Percentiles rank a stretch among this genome's conserved stretches.
phyloP scores from a whole-genome alignment of 1,140 invertebrate genomes.

The Pristionchus pacificus region DNA sequence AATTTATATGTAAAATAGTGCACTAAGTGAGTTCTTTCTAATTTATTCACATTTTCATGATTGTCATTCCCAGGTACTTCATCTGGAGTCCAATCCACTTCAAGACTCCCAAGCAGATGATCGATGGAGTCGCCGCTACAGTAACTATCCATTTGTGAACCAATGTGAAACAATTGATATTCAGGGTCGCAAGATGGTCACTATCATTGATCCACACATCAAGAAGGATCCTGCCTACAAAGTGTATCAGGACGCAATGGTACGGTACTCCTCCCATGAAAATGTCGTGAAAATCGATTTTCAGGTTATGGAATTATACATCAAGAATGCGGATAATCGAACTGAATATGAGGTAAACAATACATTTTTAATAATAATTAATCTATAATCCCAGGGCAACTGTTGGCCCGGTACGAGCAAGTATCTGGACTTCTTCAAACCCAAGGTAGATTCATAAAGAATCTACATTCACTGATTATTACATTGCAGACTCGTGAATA shows the following conservation, averaged over 20 bases:
- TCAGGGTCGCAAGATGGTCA: slow-evolving; percentile 80
- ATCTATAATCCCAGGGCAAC: slow-evolving; percentile 89
- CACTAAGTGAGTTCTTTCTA: no score
- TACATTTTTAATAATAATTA: no score
- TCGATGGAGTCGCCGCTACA: slow-evolving; percentile 80
- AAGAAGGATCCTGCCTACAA: slow-evolving; percentile 65
- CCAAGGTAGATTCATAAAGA: slow-evolving; percentile 63
- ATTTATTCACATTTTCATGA: no score
- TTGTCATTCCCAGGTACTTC: slow-evolving; percentile 59
- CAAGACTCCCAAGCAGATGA: slow-evolving; percentile 79
- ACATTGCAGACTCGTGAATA: slow-evolving; percentile 66
- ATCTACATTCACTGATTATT: background rate
- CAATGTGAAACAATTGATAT: slow-evolving; percentile 5
- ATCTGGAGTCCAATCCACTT: slow-evolving; percentile 71
- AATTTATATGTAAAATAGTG: no score
- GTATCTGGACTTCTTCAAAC: slow-evolving; percentile 90
- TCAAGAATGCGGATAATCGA: no score
- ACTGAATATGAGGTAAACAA: no score
- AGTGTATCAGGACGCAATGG: slow-evolving; percentile 73
- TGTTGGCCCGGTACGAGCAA: slow-evolving; percentile 86
- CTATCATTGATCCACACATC: slow-evolving; percentile 96
- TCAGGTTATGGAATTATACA: slow-evolving; percentile 58
- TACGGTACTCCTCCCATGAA: slow-evolving; percentile 2
- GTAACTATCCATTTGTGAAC: slow-evolving; percentile 4
- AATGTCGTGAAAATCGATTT: background rate